phyloP scores from a whole-genome alignment of 1,140 invertebrate genomes.

The Venustaconcha ellipsiformis region DNA sequence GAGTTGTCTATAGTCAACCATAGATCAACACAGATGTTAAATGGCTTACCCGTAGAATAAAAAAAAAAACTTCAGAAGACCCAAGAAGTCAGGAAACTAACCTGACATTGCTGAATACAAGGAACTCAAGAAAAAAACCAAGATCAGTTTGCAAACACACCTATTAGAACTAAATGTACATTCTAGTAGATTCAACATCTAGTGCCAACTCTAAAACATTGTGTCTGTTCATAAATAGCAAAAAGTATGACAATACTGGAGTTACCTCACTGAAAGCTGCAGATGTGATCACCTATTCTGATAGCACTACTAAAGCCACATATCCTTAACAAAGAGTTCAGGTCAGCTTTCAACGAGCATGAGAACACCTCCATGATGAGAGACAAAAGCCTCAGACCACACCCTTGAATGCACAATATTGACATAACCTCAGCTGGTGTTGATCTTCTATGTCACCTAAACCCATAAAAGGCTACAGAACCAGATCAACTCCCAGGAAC shows the following conservation, averaged over 20 bases:
- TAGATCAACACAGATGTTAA: no score
- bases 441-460: constrained; percentile 4
- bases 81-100: not conserved
- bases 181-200: not conserved
- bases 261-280: constrained; percentile 9
- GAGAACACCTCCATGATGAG: no score
- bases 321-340: not conserved
- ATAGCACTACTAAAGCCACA: not conserved
- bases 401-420: not conserved
- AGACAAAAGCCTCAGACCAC: no score
- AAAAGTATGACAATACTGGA: constrained; percentile 12
- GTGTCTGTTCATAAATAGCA: constrained; percentile 1
- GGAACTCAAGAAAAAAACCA: not conserved
- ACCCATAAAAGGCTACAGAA: constrained; percentile 21
- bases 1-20: no score
- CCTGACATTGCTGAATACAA: not conserved
- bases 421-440: not conserved
- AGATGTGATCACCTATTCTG: constrained; percentile 18
- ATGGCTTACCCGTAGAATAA: no score
- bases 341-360: not conserved
- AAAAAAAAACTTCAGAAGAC: no score
- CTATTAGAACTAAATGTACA: not conserved
- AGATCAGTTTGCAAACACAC: not conserved
- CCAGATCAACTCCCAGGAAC: constrained; percentile 16
- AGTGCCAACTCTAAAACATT: constrained; percentile 1